phyloP scores from a whole-genome alignment of 2,888 invertebrate species.

The Temnothorax rugatulus region DNA sequence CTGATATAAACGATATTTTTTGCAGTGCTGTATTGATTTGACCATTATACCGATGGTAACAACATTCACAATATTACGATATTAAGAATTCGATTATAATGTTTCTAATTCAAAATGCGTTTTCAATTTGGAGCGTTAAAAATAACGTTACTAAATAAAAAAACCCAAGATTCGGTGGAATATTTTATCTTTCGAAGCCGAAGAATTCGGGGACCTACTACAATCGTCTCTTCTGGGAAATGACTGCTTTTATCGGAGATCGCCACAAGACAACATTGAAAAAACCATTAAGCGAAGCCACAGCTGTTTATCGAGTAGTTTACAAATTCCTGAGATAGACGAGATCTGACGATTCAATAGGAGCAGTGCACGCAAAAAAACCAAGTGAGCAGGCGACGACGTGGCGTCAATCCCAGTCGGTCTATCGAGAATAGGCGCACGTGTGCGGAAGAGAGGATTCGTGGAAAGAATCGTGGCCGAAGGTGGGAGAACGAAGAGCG shows the following conservation, averaged over 20 bases:
- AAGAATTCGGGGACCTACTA: background rate
- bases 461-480: conserved; percentile 49
- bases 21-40: background rate
- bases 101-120: background rate
- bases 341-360: background rate
- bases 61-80: background rate
- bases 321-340: background rate
- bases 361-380: background rate
- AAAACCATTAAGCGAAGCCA: too few relatives aligned
- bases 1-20: background rate
- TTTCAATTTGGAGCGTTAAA: background rate
- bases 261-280: background rate
- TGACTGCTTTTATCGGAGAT: background rate
- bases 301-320: background rate
- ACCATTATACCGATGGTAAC: background rate
- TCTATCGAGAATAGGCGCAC: background rate
- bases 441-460: conserved; percentile 46
- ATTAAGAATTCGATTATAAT: background rate
- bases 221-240: background rate
- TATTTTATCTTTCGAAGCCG: background rate
- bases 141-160: background rate
- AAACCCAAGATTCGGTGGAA: background rate
- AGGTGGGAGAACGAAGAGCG: conserved; percentile 67
- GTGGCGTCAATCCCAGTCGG: background rate
- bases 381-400: background rate